phyloP scores from a whole-genome alignment of 2,113 vertebrate species.

The Hemicordylus capensis region DNA sequence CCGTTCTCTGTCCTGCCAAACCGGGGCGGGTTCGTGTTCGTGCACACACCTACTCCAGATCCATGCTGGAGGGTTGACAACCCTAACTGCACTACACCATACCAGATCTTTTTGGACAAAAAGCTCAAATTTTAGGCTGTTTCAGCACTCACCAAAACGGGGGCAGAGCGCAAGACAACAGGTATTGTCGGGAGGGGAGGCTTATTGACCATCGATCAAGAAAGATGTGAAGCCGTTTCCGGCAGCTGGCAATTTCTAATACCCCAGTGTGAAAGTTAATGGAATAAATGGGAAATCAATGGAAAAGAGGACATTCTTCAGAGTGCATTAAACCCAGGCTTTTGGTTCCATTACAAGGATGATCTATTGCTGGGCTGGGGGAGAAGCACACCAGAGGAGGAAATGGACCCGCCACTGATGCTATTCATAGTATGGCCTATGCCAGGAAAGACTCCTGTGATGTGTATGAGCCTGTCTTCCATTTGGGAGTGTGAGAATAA shows the following conservation, averaged over 20 bases:
- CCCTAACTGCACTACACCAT: no score
- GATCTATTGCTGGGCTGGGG: constrained; percentile 56
- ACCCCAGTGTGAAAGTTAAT: constrained; percentile 67
- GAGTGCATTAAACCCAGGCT: constrained; percentile 58
- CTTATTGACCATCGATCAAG: constrained; percentile 63
- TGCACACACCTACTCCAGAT: no score
- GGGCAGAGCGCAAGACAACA: not conserved
- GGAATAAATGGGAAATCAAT: constrained; percentile 71
- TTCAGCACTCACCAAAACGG: not conserved
- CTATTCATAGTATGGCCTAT: constrained; percentile 39
- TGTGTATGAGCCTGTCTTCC: constrained; percentile 46
- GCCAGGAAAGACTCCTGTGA: constrained; percentile 42
- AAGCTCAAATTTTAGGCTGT: not conserved
- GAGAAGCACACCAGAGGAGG: constrained; percentile 44
- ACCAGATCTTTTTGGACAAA: not conserved
- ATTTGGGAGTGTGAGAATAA: constrained; percentile 50
- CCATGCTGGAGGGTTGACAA: no score
- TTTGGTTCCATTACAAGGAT: constrained; percentile 54
- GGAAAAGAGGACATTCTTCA: constrained; percentile 63
- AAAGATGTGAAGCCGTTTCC: constrained; percentile 67
- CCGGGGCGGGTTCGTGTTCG: no score
- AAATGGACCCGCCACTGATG: constrained; percentile 13
- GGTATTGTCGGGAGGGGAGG: constrained; percentile 21
- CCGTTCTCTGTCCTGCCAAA: no score
- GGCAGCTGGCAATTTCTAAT: constrained; percentile 61